These are phyloP conservation scores for Microcebus griseorufus DNA, from an alignment of 2,113 vertebrate species.

Conservation along the genomic window DNA sequence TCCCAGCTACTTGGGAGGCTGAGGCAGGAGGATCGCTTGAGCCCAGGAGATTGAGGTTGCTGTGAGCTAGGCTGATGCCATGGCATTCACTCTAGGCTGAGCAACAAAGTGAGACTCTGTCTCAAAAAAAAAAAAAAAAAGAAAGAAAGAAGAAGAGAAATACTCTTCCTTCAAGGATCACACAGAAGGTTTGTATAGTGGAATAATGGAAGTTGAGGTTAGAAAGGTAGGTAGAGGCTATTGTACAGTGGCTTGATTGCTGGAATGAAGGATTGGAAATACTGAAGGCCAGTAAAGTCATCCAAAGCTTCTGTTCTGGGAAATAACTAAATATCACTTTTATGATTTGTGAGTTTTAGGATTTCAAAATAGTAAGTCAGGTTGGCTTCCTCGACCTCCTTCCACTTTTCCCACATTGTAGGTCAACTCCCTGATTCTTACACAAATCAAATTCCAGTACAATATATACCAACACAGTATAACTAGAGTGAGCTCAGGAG, in stretches of 20 bases:
- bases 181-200: neutral
- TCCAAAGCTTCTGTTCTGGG: neutral
- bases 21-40: too few species aligned
- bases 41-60: too few species aligned
- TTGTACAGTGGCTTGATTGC: neutral
- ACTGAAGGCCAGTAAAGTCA: neutral
- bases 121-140: too few species aligned
- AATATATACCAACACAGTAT: neutral
- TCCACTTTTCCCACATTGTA: neutral
- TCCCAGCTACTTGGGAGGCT: too few species aligned
- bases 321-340: conserved; percentile 41
- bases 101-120: too few species aligned
- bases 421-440: neutral
- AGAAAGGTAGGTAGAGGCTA: conserved; percentile 1
- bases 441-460: neutral
- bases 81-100: too few species aligned
- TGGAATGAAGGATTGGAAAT: conserved; percentile 32
- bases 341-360: neutral
- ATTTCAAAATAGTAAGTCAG: conserved; percentile 20
- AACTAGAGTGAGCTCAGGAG: neutral
- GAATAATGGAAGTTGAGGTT: neutral
- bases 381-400: neutral
- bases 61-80: too few species aligned
- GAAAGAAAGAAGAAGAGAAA: neutral
- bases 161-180: neutral